Conservation (phyloP, 1,140 invertebrate species). For the Drosophila guanche region DNA sequence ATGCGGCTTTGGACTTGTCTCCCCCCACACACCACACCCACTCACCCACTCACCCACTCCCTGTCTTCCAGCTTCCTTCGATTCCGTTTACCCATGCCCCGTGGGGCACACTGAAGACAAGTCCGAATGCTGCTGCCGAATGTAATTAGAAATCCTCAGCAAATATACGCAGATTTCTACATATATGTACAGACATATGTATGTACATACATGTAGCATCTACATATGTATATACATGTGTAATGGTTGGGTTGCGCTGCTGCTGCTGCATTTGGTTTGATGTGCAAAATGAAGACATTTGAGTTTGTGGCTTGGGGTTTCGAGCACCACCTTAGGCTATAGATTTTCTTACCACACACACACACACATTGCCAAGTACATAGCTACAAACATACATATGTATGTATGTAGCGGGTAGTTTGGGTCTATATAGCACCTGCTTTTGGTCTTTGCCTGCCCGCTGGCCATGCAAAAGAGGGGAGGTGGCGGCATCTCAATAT, state of each 20-base stretch:
- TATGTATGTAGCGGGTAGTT: conserved; percentile 4
- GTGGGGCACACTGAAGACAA: conserved; percentile 34
- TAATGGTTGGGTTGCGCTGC: background rate
- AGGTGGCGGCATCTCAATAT: conserved; percentile 68
- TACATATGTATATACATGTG: conserved; percentile 5
- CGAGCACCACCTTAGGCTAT: conserved; percentile 65
- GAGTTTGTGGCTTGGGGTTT: conserved; percentile 69
- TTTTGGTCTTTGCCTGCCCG: conserved; percentile 49
- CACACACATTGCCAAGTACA: background rate
- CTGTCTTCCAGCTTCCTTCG: conserved; percentile 4
- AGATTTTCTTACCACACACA: conserved; percentile 71
- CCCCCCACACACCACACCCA: background rate
- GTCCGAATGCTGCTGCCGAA: conserved; percentile 68
- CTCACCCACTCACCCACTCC: background rate
- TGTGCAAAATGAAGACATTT: conserved; percentile 81
- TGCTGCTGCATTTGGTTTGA: conserved; percentile 65
- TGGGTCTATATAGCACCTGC: conserved; percentile 49
- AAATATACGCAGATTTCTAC: conserved; percentile 30
- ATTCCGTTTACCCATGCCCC: too few species aligned
- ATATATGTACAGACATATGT: conserved; percentile 19
- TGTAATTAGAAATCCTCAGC: conserved; percentile 77
- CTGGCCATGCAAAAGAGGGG: conserved; percentile 55
- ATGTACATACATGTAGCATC: conserved; percentile 17
- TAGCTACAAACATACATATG: background rate
- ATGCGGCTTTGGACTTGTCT: conserved; percentile 22